Evolutionary conservation across 2,888 invertebrate genomes (phyloP).

Genomic region (Monopis laevigella): DNA sequence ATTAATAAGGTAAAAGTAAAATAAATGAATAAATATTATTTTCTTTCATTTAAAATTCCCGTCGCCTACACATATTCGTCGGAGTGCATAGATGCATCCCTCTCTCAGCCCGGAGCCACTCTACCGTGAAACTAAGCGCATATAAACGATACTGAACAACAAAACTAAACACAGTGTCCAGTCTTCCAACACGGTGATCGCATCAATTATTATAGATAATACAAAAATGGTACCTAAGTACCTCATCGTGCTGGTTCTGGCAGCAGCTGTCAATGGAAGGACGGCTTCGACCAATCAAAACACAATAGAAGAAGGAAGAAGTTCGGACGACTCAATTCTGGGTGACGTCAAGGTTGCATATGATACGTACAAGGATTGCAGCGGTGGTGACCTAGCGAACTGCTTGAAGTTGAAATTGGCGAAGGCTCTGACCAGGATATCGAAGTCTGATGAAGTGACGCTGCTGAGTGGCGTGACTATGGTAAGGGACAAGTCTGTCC

Average conservation of each 20-base stretch:
- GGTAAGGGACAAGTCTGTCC: constrained; percentile 69
- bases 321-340: constrained; percentile 58
- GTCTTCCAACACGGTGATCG: constrained; percentile 16
- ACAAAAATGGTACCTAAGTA: constrained; percentile 67
- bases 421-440: constrained; percentile 78
- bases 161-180: constrained; percentile 53
- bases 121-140: constrained; percentile 61
- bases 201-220: constrained; percentile 44
- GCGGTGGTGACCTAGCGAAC: constrained; percentile 72
- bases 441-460: constrained; percentile 73
- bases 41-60: constrained; percentile 10
- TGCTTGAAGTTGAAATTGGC: constrained; percentile 83
- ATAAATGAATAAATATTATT: constrained; percentile 8
- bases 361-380: constrained; percentile 84
- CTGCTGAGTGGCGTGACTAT: constrained; percentile 80
- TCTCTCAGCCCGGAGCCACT: constrained; percentile 41
- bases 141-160: constrained; percentile 58
- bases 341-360: constrained; percentile 78
- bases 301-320: constrained; percentile 45
- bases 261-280: constrained; percentile 58
- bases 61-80: constrained; percentile 21
- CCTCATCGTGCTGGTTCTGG: constrained; percentile 64
- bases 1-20: constrained; percentile 8
- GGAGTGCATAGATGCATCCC: constrained; percentile 56
- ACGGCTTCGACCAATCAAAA: constrained; percentile 60